Base-by-base conservation (phyloP, 2,888 invertebrate genomes). In the Xylota sylvarum region DNA sequence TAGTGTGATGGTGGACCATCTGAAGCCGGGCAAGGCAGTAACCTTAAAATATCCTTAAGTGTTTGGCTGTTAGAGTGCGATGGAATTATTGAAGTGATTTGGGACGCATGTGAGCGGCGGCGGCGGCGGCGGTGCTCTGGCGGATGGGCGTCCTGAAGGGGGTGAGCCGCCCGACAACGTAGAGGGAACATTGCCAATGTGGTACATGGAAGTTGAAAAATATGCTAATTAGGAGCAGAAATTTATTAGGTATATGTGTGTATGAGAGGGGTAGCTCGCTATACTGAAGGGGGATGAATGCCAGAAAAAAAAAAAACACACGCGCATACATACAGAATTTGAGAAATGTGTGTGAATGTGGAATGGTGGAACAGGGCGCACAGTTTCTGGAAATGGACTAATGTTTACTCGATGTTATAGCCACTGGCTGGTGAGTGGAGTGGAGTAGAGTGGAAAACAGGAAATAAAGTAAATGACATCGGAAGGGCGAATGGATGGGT, bases 191-290 rank as follows among this genome's bases (percentile, higher is more conserved):
- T 64, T 43, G 58, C 62, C 74, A 80, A 74, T 72, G 60, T 80
- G 70, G 80, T 86, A 86, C 69, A 78, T 82, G 82, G 40, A 82
- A 67, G 86, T 69, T 82, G 77, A 86, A 73, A 82, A 86, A 86
- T 86, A 86, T 86, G 86, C 86, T 86, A 86, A 86, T 86, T 86
- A 86, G 73, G 62, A 86, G 77, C 73, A 78, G 82, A 82, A 82
- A 86, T 86, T 82, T 86, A 86, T 86, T 86, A 78, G 73, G 55
- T 82, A 76, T 65, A 43, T 46, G 52, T 60, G 67, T 67, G 56
- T 7, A 17, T 23, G 6, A 17, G 30, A 35, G 56, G 17, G 19
- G 14, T 23, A 23, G 23, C 23, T n/a, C n/a, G n/a, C n/a, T n/a
- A n/a, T n/a, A n/a, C n/a, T n/a, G n/a, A 23, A 3, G n/a, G 9